Conservation (phyloP, 2,888 invertebrate species). For the Thelaira solivaga region DNA sequence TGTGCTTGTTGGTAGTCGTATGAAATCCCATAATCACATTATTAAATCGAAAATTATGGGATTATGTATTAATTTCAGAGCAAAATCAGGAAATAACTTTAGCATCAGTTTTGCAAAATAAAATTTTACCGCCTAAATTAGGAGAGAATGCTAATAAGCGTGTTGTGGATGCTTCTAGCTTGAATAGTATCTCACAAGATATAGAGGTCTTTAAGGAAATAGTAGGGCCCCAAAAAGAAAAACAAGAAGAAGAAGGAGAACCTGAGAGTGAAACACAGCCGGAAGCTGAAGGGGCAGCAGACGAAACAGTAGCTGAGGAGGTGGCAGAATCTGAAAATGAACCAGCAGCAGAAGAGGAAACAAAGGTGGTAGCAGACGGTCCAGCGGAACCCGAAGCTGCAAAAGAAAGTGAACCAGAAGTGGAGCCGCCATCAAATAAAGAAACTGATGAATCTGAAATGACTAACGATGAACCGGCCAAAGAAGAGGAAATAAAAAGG, state of each 20-base stretch:
- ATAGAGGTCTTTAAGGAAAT: slow-evolving; percentile 47
- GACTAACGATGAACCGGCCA: slow-evolving; percentile 33
- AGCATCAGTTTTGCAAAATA: too few relatives aligned
- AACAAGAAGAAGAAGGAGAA: slow-evolving; percentile 41
- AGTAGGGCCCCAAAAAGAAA: slow-evolving; percentile 23
- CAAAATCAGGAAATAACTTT: too few relatives aligned
- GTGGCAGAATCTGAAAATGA: background rate
- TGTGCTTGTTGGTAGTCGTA: too few relatives aligned
- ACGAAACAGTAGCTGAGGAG: slow-evolving; percentile 3
- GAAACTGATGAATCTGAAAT: slow-evolving; percentile 11
- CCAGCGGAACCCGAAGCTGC: background rate
- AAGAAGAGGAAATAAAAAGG: background rate
- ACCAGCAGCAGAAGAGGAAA: slow-evolving; percentile 6
- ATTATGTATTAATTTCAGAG: too few relatives aligned
- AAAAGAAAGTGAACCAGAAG: slow-evolving; percentile 11
- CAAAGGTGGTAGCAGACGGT: background rate
- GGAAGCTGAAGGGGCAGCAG: slow-evolving; percentile 6
- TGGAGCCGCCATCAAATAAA: background rate
- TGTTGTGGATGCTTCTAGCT: background rate
- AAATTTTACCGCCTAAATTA: background rate
- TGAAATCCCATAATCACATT: too few relatives aligned
- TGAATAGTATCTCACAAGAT: slow-evolving; percentile 11
- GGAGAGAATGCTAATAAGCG: background rate
- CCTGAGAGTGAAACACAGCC: slow-evolving; percentile 6
- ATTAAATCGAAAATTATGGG: too few relatives aligned